phyloP scores from a whole-genome alignment of 2,888 invertebrate species.

The Lithophane socia region DNA sequence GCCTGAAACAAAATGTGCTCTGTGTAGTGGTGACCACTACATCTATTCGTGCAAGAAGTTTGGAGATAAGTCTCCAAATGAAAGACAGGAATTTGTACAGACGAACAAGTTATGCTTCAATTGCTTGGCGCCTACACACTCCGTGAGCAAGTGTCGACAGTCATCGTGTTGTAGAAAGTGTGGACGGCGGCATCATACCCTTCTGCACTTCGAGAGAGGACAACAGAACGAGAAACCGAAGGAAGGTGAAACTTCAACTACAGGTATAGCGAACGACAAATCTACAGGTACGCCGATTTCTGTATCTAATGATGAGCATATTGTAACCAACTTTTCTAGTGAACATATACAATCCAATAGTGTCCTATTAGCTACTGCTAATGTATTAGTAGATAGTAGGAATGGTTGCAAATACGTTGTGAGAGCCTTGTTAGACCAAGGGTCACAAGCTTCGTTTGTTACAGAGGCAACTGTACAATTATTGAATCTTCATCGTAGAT shows the following conservation, averaged over 20 bases:
- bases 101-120: conserved; percentile 40
- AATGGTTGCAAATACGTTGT: conserved; percentile 21
- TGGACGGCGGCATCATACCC: conserved; percentile 41
- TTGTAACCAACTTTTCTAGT: not conserved
- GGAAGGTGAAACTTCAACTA: not conserved
- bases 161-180: conserved; percentile 34
- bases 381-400: conserved; percentile 3
- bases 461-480: too few species aligned
- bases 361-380: conserved; percentile 38
- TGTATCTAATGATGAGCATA: not conserved
- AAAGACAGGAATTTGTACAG: conserved; percentile 39
- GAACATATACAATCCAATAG: not conserved
- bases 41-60: conserved; percentile 37
- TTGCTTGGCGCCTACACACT: conserved; percentile 32
- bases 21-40: conserved; percentile 28
- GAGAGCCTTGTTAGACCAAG: too few species aligned
- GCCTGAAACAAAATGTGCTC: conserved; percentile 2
- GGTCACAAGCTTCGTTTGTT: too few species aligned
- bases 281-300: conserved; percentile 1
- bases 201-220: conserved; percentile 40
- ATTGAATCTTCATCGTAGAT: too few species aligned
- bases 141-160: conserved; percentile 32
- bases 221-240: conserved; percentile 8
- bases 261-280: not conserved
- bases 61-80: conserved; percentile 11